Percentiles rank a stretch among this genome's conserved stretches.
Conservation (phyloP, 2,888 invertebrate species). For the Sphaerophoria rueppellii region DNA sequence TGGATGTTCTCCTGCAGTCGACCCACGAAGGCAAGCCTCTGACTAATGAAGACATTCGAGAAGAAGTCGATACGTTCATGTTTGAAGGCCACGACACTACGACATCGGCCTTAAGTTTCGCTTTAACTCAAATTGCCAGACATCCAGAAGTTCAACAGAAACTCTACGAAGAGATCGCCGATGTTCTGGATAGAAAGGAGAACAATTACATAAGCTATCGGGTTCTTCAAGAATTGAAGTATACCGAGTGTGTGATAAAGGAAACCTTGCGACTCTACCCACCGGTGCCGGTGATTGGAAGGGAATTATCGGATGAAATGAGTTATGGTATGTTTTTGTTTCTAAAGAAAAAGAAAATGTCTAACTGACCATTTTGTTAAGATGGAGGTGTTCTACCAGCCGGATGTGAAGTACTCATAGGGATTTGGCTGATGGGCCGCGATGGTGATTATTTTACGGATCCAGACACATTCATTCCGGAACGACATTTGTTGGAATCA, state of each 20-base stretch:
- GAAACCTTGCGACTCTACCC: slow-evolving; percentile 86
- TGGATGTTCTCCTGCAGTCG: slow-evolving; percentile 86
- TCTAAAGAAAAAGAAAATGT: slow-evolving; percentile 77
- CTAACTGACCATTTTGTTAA: slow-evolving; percentile 39
- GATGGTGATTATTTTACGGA: slow-evolving; percentile 74
- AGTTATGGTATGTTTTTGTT: slow-evolving; percentile 82
- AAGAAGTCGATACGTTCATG: slow-evolving; percentile 89
- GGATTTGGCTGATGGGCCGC: slow-evolving; percentile 73
- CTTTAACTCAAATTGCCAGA: slow-evolving; percentile 76
- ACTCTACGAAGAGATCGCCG: slow-evolving; percentile 76
- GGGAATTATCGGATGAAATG: slow-evolving; percentile 83
- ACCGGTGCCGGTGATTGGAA: slow-evolving; percentile 85
- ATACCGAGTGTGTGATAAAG: slow-evolving; percentile 86
- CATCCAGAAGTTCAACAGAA: slow-evolving; percentile 78
- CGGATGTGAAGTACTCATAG: slow-evolving; percentile 75
- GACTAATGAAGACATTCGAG: slow-evolving; percentile 84
- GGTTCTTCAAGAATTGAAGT: slow-evolving; percentile 77
- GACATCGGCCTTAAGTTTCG: slow-evolving; percentile 77
- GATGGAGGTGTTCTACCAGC: slow-evolving; percentile 77
- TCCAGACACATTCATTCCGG: slow-evolving; percentile 76
- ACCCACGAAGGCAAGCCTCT: slow-evolving; percentile 84
- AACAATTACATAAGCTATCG: slow-evolving; percentile 72
- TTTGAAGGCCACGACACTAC: slow-evolving; percentile 84
- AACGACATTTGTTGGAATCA: slow-evolving; percentile 82
- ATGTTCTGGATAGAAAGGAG: slow-evolving; percentile 76